A percentile compares a stretch with the other conserved stretches of the same genome.
Conservation (phyloP, 2,797 vertebrate genomes). For the Parauchenoglanis ngamensis region DNA sequence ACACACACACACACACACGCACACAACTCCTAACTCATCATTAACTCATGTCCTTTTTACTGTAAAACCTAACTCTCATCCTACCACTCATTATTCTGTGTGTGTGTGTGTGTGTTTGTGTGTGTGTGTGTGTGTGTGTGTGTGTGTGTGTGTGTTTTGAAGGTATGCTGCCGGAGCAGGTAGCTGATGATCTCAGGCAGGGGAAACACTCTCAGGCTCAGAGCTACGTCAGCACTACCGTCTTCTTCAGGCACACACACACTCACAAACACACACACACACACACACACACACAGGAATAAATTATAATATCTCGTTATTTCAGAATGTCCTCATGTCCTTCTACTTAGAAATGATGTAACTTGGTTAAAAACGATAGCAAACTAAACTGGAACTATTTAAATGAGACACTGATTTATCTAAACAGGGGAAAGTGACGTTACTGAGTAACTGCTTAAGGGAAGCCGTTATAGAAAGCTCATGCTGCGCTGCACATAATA, state of each 20-base stretch:
- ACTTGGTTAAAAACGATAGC: too few species aligned
- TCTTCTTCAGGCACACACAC: constrained; percentile 81
- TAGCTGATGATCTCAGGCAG: constrained; percentile 83
- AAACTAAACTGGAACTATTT: background rate
- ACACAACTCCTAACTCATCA: background rate
- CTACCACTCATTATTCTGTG: background rate
- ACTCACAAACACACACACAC: constrained; percentile 41
- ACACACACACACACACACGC: background rate
- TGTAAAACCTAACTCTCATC: background rate
- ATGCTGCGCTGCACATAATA: background rate
- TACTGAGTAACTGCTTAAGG: background rate
- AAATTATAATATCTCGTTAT: background rate
- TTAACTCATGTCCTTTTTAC: background rate
- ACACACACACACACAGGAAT: background rate
- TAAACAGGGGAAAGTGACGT: background rate
- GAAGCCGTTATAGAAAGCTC: background rate
- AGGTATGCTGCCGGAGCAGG: constrained; percentile 85
- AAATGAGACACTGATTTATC: background rate
- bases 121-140: constrained; percentile 33
- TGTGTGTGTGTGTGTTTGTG: too few species aligned
- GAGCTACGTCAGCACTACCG: constrained; percentile 81
- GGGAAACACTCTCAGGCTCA: constrained; percentile 78
- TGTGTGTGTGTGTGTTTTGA: constrained; percentile 25
- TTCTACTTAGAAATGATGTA: too few species aligned
- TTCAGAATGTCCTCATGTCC: background rate